Conservation (phyloP, 1,140 invertebrate species). For the Brachionus asplanchnoidis region DNA sequence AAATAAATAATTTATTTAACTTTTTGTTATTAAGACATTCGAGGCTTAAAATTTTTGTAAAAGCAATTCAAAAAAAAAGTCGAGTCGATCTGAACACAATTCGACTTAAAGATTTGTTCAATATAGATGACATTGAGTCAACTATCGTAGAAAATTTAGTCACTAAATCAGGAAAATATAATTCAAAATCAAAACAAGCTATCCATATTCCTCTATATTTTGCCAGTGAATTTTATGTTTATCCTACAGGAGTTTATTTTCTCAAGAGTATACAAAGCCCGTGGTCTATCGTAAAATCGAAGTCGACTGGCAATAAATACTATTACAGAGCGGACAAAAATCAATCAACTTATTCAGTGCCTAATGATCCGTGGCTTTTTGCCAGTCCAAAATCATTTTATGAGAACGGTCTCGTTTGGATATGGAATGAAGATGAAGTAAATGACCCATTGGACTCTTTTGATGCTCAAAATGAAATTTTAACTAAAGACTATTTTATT, state of each 20-base stretch:
- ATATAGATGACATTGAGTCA: slow-evolving; percentile 5
- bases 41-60: slow-evolving; percentile 7
- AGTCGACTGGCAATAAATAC: slow-evolving; percentile 19
- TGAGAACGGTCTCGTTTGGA: slow-evolving; percentile 30
- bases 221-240: slow-evolving; percentile 5
- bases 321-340: not conserved
- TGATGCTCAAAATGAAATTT: not conserved
- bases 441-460: not conserved
- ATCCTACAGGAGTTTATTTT: slow-evolving; percentile 29
- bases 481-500: slow-evolving; percentile 27
- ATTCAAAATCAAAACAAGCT: not conserved
- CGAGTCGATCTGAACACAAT: slow-evolving; percentile 5
- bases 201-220: slow-evolving; percentile 26
- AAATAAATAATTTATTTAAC: not conserved
- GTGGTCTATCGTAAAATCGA: slow-evolving; percentile 27
- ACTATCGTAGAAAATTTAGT: not conserved
- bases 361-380: slow-evolving; percentile 25
- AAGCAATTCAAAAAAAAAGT: slow-evolving; percentile 24
- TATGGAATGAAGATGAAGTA: slow-evolving; percentile 10
- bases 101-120: slow-evolving; percentile 12
- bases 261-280: slow-evolving; percentile 12
- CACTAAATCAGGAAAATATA: not conserved
- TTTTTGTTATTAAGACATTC: not conserved
- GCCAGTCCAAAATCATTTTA: slow-evolving; percentile 18
- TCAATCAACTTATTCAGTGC: not conserved